A percentile compares a stretch with the other conserved stretches of the same genome.
Evolutionary conservation across 35 echinoderm and acorn worm species (phyloP).

Genomic region (Apostichopus californicus): DNA sequence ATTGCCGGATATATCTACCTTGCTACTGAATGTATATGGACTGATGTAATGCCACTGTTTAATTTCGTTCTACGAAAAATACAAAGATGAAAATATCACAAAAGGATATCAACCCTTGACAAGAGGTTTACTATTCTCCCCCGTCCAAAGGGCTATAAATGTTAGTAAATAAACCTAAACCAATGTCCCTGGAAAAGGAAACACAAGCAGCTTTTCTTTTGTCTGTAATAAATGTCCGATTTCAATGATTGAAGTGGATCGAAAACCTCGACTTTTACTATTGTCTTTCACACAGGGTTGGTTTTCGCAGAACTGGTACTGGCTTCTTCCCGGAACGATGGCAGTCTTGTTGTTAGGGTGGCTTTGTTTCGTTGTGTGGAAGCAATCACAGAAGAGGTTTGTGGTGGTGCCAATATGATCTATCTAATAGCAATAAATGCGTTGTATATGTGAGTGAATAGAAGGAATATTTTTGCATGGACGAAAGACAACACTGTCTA

Average conservation of each 20-base stretch:
- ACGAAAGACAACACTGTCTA: not conserved
- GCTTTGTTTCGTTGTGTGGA: not conserved
- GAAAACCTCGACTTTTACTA: not conserved
- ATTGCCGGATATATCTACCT: not conserved
- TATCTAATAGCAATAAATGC: not conserved
- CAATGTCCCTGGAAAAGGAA: too few relatives aligned
- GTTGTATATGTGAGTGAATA: conserved; percentile 1
- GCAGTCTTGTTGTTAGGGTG: conserved; percentile 6
- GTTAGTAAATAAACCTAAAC: too few relatives aligned
- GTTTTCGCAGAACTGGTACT: conserved; percentile 35
- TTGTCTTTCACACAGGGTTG: not conserved
- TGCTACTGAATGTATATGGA: not conserved
- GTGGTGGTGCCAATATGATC: conserved; percentile 18
- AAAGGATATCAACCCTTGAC: not conserved
- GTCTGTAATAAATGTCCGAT: not conserved
- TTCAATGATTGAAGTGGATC: too few relatives aligned
- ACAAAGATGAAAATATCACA: not conserved
- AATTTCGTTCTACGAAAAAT: not conserved
- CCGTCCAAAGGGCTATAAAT: too few relatives aligned
- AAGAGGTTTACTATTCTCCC: too few relatives aligned
- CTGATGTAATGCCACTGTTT: not conserved
- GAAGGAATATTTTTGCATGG: not conserved
- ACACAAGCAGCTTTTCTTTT: not conserved
- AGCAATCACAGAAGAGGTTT: conserved; percentile 28
- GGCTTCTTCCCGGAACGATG: conserved; percentile 11